These are phyloP conservation scores for Sporophila hypoxantha DNA, from an alignment of 2,113 vertebrate species.

Conservation along the genomic window DNA sequence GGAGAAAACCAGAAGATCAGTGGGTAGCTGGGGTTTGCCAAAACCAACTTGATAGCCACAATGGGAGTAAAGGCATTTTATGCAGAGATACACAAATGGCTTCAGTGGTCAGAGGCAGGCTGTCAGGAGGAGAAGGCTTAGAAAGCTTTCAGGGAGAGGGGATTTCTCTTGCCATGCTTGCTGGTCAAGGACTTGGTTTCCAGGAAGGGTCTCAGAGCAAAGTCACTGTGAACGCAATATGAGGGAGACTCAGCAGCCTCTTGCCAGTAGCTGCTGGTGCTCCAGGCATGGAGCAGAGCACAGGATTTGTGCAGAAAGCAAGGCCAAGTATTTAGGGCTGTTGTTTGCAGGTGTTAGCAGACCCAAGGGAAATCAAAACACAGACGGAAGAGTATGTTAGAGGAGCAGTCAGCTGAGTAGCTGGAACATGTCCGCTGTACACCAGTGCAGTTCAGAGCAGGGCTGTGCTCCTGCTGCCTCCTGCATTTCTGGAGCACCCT, in stretches of 20 bases:
- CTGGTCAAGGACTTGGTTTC: neutral
- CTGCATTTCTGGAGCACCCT: neutral
- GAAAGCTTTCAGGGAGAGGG: neutral
- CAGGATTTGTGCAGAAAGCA: neutral
- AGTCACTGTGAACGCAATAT: rapidly evolving
- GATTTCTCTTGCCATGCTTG: neutral
- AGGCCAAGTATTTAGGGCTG: neutral
- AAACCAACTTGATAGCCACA: neutral
- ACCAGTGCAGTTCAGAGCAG: neutral
- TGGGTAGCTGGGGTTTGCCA: constrained; percentile 12
- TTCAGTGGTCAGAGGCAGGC: neutral
- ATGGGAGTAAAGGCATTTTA: neutral
- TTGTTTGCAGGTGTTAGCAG: neutral
- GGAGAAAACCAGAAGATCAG: neutral
- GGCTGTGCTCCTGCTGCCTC: rapidly evolving
- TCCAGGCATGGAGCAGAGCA: neutral
- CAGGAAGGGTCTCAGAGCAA: neutral
- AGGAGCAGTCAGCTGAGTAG: neutral
- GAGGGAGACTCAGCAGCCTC: neutral
- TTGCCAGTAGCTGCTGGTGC: neutral
- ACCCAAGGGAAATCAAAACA: neutral
- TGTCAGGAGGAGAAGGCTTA: neutral
- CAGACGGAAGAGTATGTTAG: neutral
- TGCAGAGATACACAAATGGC: neutral
- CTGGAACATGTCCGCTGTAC: neutral